Evolutionary conservation across 2,888 invertebrate species (phyloP).

Genomic region (Pyrgus malvae): DNA sequence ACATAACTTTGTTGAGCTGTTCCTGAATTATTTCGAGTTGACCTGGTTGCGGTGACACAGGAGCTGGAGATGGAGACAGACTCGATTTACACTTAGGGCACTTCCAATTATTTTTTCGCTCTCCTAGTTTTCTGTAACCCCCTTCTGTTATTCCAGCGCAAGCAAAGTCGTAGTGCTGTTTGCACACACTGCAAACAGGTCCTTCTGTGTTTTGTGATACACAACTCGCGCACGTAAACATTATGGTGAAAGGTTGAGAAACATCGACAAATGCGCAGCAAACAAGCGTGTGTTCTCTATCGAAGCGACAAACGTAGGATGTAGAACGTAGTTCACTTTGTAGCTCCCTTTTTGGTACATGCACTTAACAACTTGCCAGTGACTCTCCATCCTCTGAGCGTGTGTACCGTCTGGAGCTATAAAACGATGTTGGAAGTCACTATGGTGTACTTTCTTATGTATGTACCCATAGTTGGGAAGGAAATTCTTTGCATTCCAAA

Average conservation of each 20-base stretch:
- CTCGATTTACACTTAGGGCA: no score
- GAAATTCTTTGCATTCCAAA: no score
- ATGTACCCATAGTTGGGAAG: no score
- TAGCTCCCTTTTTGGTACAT: no score
- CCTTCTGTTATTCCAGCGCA: constrained; percentile 13
- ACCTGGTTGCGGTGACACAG: not conserved
- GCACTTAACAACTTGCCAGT: no score
- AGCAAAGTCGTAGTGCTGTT: not conserved
- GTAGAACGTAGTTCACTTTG: no score
- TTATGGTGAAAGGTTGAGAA: not conserved
- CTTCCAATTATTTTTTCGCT: constrained; percentile 13
- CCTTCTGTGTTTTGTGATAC: constrained; percentile 28
- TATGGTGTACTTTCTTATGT: no score
- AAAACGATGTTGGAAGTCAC: no score
- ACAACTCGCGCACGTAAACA: constrained; percentile 32
- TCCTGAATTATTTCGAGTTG: constrained; percentile 2
- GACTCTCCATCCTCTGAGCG: no score
- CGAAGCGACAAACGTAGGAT: no score
- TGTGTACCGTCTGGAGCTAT: no score
- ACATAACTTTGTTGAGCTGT: not conserved
- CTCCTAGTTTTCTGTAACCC: constrained; percentile 16
- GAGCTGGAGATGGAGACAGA: not conserved
- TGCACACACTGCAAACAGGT: constrained; percentile 1
- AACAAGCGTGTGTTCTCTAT: no score
- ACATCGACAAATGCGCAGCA: not conserved